Evolutionary conservation across 2,888 invertebrate genomes (phyloP).

Genomic region (Chromoteleia sp.): DNA sequence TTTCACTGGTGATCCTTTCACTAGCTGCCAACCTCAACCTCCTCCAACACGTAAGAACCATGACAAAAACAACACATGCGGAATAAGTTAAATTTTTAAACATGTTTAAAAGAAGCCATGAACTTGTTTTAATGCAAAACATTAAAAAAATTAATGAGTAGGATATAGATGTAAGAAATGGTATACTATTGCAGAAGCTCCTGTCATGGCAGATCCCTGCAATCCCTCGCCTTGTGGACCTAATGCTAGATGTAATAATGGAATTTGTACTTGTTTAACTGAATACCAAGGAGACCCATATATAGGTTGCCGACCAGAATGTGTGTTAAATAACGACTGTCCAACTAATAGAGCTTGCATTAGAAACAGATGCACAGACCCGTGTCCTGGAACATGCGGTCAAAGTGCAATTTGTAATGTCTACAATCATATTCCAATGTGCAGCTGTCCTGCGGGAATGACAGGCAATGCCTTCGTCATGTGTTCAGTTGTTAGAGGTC

Average conservation of each 20-base stretch:
- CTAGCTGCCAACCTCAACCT: constrained; percentile 85
- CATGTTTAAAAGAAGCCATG: no score
- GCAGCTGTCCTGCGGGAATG: constrained; percentile 84
- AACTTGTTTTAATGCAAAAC: background rate
- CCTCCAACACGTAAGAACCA: constrained; percentile 55
- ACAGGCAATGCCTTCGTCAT: constrained; percentile 84
- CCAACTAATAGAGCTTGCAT: constrained; percentile 90
- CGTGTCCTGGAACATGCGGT: constrained; percentile 92
- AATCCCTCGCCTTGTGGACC: constrained; percentile 90
- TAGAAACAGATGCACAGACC: constrained; percentile 92
- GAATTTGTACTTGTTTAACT: constrained; percentile 90
- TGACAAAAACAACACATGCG: background rate
- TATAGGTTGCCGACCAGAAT: constrained; percentile 91
- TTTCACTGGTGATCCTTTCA: constrained; percentile 90
- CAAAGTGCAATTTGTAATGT: constrained; percentile 90
- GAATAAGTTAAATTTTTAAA: no score
- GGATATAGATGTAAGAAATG: no score
- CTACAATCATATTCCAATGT: constrained; percentile 88
- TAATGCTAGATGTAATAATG: constrained; percentile 90
- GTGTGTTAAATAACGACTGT: constrained; percentile 91
- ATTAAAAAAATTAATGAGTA: background rate
- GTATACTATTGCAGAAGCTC: constrained; percentile 45
- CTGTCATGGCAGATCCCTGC: constrained; percentile 84
- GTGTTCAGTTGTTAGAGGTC: constrained; percentile 75
- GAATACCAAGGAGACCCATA: constrained; percentile 92